A percentile compares a stretch with the other conserved stretches of the same genome.
Conservation (phyloP, 2,888 invertebrate species). For the Heliothis peltigera region DNA sequence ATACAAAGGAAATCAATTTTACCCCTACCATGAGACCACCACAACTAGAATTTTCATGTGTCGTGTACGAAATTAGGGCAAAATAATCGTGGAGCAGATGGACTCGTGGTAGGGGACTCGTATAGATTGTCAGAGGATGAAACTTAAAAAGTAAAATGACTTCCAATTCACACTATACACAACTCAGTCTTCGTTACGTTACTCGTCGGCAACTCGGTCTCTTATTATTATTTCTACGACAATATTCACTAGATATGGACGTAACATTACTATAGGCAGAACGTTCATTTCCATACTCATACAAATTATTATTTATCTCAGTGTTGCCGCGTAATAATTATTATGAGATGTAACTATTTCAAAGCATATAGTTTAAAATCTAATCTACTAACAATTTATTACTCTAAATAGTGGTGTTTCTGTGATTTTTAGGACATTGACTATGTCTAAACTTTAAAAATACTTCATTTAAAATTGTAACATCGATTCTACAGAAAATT, state of each 20-base stretch:
- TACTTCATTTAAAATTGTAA: constrained; percentile 39
- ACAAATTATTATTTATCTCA: constrained; percentile 27
- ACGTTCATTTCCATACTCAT: constrained; percentile 39
- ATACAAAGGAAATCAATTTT: too few relatives aligned
- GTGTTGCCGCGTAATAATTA: constrained; percentile 56
- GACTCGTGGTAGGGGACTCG: constrained; percentile 44
- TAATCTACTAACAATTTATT: constrained; percentile 45
- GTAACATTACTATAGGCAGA: constrained; percentile 63
- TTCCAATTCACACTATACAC: constrained; percentile 70
- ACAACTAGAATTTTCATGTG: constrained; percentile 36
- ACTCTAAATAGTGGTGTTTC: constrained; percentile 46
- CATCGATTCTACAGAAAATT: constrained; percentile 10
- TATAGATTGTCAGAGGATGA: constrained; percentile 53
- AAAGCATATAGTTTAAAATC: constrained; percentile 44
- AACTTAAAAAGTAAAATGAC: constrained; percentile 65
- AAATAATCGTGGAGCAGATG: constrained; percentile 28
- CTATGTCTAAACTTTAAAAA: constrained; percentile 36
- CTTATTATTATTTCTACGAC: constrained; percentile 55
- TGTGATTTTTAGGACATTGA: constrained; percentile 41
- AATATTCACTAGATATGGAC: constrained; percentile 63
- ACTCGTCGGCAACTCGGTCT: constrained; percentile 61
- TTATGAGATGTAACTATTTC: constrained; percentile 49
- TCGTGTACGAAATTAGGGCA: constrained; percentile 31
- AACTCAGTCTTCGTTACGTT: constrained; percentile 78
- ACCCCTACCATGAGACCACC: constrained; percentile 50